phyloP scores from a whole-genome alignment of 2,888 invertebrate genomes.

The Melieria omissa region DNA sequence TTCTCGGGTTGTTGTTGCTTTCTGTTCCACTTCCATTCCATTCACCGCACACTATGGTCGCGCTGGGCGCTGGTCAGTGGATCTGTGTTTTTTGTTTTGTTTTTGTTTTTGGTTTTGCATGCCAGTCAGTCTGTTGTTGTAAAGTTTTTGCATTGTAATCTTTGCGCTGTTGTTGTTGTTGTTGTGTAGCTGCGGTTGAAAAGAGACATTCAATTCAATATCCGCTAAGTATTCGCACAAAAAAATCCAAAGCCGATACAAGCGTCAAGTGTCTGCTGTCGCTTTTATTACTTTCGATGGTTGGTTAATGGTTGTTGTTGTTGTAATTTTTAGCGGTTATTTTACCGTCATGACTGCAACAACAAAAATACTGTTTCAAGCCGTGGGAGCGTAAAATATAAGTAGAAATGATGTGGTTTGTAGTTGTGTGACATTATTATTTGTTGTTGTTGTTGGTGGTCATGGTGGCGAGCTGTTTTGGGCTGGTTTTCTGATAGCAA shows the following conservation, averaged over 20 bases:
- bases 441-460: background rate
- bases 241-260: no score
- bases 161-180: slow-evolving; percentile 1
- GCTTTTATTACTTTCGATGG: no score
- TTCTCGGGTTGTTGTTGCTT: slow-evolving; percentile 41
- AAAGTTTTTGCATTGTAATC: background rate
- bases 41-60: slow-evolving; percentile 10
- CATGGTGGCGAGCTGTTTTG: background rate
- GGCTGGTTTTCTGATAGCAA: background rate
- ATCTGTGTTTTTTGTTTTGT: background rate
- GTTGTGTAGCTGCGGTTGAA: background rate
- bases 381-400: no score
- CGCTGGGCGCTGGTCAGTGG: background rate
- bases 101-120: slow-evolving; percentile 1
- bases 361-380: no score
- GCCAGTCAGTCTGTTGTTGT: background rate
- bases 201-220: no score
- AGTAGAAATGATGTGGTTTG: no score
- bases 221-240: no score
- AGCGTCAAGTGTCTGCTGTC: no score
- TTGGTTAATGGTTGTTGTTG: no score
- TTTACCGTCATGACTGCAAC: no score
- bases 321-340: no score
- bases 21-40: background rate
- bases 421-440: background rate